Evolutionary conservation across 1,140 invertebrate species (phyloP), one percentile per base, ranked within the genome.

Genomic region (Ectropis grisescens): DNA sequence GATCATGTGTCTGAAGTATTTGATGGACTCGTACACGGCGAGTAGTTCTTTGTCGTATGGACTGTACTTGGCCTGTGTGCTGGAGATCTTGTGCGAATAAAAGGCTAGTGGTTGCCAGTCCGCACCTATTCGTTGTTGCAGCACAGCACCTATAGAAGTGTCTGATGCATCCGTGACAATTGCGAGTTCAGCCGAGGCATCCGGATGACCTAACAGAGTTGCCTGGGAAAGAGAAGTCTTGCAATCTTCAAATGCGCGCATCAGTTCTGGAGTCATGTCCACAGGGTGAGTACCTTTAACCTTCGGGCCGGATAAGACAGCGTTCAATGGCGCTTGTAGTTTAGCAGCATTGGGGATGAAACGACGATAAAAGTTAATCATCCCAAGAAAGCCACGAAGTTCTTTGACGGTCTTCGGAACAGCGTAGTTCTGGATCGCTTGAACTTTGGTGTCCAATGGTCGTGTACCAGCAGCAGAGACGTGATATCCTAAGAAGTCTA

Each of bases 1-100:
- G 0, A 85, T 9, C 27, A 71, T 48, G 32, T 76, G 51, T 11
- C 47, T 43, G 41, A 85, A 84, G 30, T 70, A 55, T 36, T 69
- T 53, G 0, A 82, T 38, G n/a, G 57, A 47, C 1, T 33, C 22
- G 46, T 83, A 85, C 10, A 81, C 69, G 2, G 70, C 82, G 1
- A 82, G 36, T 2, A 83, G 39, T 49, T 84, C 79, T 10, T 33
- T 12, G 32, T 41, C 24, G 26, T 34, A 40, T 5, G 32, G 8
- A 11, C 25, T 45, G 16, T 75, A 81, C 13, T 57, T 60, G 3
- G n/a, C 13, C 37, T 82, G 32, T 2, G 58, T 29, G 9, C 10
- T 7, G 3, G 11, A 36, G 1, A 78, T 24, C 40, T 76, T 78
- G 6, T 40, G 58, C 1, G 60, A 74, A 30, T 69, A 81, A 29